Conservation (phyloP, 92 coral and sea anemone genomes). For the Galaxea fascicularis region DNA sequence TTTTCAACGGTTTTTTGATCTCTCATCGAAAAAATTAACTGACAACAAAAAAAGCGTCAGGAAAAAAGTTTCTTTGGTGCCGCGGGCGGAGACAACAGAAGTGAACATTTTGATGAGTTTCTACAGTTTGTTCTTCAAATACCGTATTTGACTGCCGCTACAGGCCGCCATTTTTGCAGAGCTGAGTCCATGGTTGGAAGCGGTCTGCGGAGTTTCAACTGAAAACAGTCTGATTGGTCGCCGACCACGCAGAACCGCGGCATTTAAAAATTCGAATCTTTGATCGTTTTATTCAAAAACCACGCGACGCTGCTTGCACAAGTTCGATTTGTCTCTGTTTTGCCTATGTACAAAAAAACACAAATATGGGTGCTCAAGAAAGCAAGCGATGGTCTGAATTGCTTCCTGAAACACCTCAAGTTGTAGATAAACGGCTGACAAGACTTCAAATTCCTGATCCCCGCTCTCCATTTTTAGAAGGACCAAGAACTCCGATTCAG, state of each 20-base stretch:
- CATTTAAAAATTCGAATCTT: slow-evolving; percentile 70
- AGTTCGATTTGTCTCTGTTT: background rate
- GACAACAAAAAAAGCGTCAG: background rate
- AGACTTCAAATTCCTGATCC: slow-evolving; percentile 79
- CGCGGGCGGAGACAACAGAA: background rate
- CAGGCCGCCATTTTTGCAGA: background rate
- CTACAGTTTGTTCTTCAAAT: background rate
- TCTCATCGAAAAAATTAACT: background rate
- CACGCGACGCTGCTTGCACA: slow-evolving; percentile 1
- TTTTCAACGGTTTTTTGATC: background rate
- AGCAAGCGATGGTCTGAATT: slow-evolving; percentile 87
- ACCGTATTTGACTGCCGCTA: background rate
- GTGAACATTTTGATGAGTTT: background rate
- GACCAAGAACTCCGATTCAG: slow-evolving; percentile 89
- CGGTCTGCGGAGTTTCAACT: slow-evolving; percentile 20
- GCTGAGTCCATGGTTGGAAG: background rate
- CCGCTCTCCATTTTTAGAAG: slow-evolving; percentile 74
- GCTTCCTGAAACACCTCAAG: slow-evolving; percentile 76
- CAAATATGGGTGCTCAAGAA: slow-evolving; percentile 87
- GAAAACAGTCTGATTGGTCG: slow-evolving; percentile 65
- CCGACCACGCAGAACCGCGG: slow-evolving; percentile 67
- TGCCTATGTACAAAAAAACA: background rate
- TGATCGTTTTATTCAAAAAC: slow-evolving; percentile 46
- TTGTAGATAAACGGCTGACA: slow-evolving; percentile 58
- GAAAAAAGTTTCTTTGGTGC: background rate